Evolutionary conservation across 1,140 invertebrate species (phyloP).

Genomic region (Calycopis cecrops): DNA sequence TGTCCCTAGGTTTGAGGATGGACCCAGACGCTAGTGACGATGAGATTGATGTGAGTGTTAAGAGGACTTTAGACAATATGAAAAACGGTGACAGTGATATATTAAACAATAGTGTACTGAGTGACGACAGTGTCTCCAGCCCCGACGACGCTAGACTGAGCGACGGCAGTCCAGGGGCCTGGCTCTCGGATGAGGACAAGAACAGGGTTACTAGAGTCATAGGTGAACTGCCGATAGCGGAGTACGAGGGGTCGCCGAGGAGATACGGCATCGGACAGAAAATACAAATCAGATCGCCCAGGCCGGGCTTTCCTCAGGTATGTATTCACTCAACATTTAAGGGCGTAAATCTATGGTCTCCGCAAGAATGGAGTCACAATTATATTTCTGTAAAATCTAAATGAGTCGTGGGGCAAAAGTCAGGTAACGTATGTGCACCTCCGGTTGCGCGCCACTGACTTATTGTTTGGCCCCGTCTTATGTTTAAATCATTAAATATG

Average conservation of each 20-base stretch:
- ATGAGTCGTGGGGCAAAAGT: too few relatives aligned
- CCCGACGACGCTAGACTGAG: constrained; percentile 50
- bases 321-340: constrained; percentile 15
- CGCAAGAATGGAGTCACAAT: too few relatives aligned
- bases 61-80: constrained; percentile 71
- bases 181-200: constrained; percentile 72
- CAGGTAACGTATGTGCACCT: too few relatives aligned
- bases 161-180: constrained; percentile 53
- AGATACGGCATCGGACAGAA: constrained; percentile 83
- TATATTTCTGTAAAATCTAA: neutral
- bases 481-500: too few relatives aligned
- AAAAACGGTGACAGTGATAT: constrained; percentile 69
- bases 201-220: constrained; percentile 86
- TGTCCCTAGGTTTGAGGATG: constrained; percentile 72
- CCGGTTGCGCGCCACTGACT: too few relatives aligned
- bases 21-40: constrained; percentile 71
- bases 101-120: constrained; percentile 61
- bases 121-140: constrained; percentile 58
- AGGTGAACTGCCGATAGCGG: constrained; percentile 90
- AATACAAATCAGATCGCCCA: constrained; percentile 48
- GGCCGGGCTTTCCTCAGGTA: constrained; percentile 75
- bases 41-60: constrained; percentile 69
- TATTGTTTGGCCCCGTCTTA: too few relatives aligned
- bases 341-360: too few relatives aligned
- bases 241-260: constrained; percentile 93